Base-by-base conservation (phyloP, 2,797 vertebrate genomes). In the Orestias chungarensis region DNA sequence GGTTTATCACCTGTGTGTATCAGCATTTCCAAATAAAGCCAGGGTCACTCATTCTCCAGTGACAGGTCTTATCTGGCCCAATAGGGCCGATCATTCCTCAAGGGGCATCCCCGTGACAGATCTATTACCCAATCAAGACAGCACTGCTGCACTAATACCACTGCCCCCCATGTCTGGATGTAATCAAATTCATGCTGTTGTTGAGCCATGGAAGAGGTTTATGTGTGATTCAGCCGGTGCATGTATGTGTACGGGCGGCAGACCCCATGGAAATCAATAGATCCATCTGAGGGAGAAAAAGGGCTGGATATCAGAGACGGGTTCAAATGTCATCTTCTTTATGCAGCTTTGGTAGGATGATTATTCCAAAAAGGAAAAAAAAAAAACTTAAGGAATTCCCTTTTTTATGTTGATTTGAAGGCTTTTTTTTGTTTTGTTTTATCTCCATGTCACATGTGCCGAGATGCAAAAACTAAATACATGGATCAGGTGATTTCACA, bases 161-260 rank as follows among this genome's bases (percentile, higher is more conserved):
- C 70, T 68, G 38, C 68, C 81, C 82, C 40, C 78, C 79, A 79
- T 75, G 71, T 77, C 70, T 55, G 75, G 68, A 57, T 61, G 86
- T 87, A 86, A 91, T 90, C 83, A 86, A 87, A 91, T 87, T 84
- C 79, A 72, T 77, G 81, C 84, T 70, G 73, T 71, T 71, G 35
- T 18, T 66, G 29, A 72, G 78, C 25, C 54, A 17, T 61, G 70
- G 71, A 69, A 57, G 42, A 73, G 46, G 35, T 66, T 38, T 59
- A 64, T 73, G 72, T 38, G 59, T 46, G 50, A 50, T 65, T 25
- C 55, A 46, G 33, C 43, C 40, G n/a, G 52, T 52, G 27, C 25
- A 18, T 47, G 5, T 43, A 8, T 46, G 6, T 49, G 14, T 61
- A 44, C 46, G 55, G 46, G 49, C 43, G 44, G 47, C 46, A 64